phyloP scores from a whole-genome alignment of 2,888 invertebrate genomes.

The Brachyptera putata region DNA sequence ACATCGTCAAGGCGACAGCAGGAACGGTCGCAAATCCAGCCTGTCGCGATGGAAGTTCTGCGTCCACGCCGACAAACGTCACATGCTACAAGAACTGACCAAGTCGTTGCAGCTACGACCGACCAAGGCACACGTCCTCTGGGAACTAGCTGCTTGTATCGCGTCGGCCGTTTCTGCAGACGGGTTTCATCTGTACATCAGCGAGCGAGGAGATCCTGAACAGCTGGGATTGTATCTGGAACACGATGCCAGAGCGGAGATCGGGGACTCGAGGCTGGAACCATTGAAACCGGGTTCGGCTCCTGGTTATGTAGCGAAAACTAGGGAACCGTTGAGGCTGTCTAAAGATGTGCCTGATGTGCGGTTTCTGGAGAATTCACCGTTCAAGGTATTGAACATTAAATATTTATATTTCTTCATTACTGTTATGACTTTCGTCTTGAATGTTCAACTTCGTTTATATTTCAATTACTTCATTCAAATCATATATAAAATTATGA shows the following conservation, averaged over 20 bases:
- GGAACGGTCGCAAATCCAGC: constrained; percentile 51
- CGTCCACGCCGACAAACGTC: constrained; percentile 60
- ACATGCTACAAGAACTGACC: constrained; percentile 59
- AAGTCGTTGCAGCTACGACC: constrained; percentile 56
- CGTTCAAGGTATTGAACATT: neutral
- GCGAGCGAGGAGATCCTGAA: constrained; percentile 47
- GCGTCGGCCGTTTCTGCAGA: constrained; percentile 62
- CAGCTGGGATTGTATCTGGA: constrained; percentile 44
- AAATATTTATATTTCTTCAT: no score
- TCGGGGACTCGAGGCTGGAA: constrained; percentile 41
- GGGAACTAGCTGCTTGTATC: constrained; percentile 63
- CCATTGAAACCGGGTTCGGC: constrained; percentile 35
- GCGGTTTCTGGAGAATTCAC: constrained; percentile 47
- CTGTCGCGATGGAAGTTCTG: constrained; percentile 53
- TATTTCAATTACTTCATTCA: no score
- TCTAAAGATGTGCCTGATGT: constrained; percentile 47
- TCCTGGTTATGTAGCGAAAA: constrained; percentile 46
- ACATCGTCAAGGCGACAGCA: constrained; percentile 42
- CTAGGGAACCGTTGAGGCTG: constrained; percentile 48
- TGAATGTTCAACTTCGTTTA: no score
- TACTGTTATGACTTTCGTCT: no score
- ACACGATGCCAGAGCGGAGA: constrained; percentile 26
- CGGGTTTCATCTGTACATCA: constrained; percentile 58
- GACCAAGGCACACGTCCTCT: constrained; percentile 59
- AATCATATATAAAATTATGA: no score